Conservation (phyloP, 2,888 invertebrate species). For the Idaea dimidiata region DNA sequence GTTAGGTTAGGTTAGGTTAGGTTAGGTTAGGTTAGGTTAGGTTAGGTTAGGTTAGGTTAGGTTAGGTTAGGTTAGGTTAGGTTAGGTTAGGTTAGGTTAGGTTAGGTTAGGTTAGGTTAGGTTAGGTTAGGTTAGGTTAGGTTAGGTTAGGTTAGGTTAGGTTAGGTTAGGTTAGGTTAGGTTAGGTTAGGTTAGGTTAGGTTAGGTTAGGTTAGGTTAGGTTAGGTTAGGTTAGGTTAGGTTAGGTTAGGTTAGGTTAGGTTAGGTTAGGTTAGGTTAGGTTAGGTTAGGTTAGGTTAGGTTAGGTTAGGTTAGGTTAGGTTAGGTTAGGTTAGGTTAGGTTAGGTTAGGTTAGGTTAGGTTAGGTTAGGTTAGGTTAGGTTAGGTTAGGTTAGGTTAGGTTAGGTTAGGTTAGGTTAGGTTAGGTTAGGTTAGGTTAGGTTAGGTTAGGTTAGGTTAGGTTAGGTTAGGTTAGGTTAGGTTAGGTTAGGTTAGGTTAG, state of each 20-base stretch:
- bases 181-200: constrained; percentile 25
- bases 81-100: constrained; percentile 25
- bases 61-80: constrained; percentile 25
- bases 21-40: constrained; percentile 27
- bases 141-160: constrained; percentile 27
- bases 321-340: constrained; percentile 24
- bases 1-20: constrained; percentile 27
- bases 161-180: constrained; percentile 27
- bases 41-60: constrained; percentile 26
- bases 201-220: constrained; percentile 24
- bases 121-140: constrained; percentile 21
- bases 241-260: constrained; percentile 30
- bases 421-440: constrained; percentile 23
- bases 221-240: constrained; percentile 24
- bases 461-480: constrained; percentile 26
- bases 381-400: constrained; percentile 27
- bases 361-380: constrained; percentile 25
- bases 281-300: constrained; percentile 27
- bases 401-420: constrained; percentile 24
- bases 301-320: constrained; percentile 25
- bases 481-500: constrained; percentile 24
- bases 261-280: constrained; percentile 27
- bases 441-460: constrained; percentile 22
- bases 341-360: constrained; percentile 25
- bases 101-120: constrained; percentile 23